These are phyloP conservation scores for Cydia splendana DNA, from an alignment of 1,140 invertebrate species.

Conservation along the genomic window DNA sequence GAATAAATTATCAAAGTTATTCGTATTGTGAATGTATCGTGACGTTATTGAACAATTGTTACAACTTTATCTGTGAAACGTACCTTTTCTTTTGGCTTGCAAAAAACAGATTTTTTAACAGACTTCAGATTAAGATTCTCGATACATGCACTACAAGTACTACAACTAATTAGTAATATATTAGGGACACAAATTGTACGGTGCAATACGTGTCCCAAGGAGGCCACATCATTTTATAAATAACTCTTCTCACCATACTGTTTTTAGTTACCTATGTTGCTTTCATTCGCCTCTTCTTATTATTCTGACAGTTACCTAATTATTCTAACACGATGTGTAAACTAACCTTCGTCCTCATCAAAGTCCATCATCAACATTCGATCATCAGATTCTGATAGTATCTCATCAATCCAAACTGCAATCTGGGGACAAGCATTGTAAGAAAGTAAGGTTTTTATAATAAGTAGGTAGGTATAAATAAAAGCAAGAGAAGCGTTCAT, in stretches of 20 bases:
- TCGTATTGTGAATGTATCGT: background rate
- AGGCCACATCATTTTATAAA: background rate
- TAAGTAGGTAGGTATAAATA: slow-evolving; percentile 6
- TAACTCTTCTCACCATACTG: too few relatives aligned
- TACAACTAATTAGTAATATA: too few relatives aligned
- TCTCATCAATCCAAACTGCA: slow-evolving; percentile 72
- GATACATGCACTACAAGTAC: too few relatives aligned
- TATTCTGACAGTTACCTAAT: background rate
- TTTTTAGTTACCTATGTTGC: too few relatives aligned
- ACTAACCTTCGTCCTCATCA: slow-evolving; percentile 72
- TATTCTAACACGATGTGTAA: background rate
- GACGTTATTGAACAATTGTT: slow-evolving; percentile 48
- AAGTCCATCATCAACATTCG: slow-evolving; percentile 75
- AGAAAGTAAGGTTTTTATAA: background rate
- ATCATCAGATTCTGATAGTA: slow-evolving; percentile 67
- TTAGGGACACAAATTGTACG: too few relatives aligned
- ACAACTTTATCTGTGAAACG: slow-evolving; percentile 44
- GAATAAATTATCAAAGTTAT: background rate
- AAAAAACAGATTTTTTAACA: background rate
- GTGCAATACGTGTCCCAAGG: background rate
- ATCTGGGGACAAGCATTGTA: slow-evolving; percentile 47
- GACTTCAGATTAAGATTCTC: too few relatives aligned
- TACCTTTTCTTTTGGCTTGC: background rate
- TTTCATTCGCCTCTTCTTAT: background rate
- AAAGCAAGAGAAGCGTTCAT: background rate